Evolutionary conservation across 1,140 invertebrate species (phyloP), one percentile per base, ranked within the genome.

Genomic region (Limonius californicus): DNA sequence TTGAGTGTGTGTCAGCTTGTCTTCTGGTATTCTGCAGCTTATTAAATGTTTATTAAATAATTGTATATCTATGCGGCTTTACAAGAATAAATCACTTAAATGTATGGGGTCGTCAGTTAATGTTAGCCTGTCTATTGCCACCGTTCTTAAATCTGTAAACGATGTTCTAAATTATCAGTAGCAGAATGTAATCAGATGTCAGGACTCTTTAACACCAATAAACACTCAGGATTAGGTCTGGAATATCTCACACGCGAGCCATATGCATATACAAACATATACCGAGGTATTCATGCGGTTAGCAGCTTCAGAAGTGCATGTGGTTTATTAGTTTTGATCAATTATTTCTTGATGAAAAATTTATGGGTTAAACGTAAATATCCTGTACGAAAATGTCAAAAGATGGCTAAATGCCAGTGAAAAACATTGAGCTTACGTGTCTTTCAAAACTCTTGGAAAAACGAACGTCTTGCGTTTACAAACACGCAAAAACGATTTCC

Each of bases 171-270:
- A 50, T 50, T 50, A 50, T 50, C 45, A 50, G 45, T 50, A 50
- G 9, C 53, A 23, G 53, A 23, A 55, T 55, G 53, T 55, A 55
- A 55, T 55, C 53, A 55, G 12, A 55, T 55, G 53, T 55, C 53
- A 55, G 53, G 53, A 32, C 27, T 11, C 53, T 27, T 55, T 55
- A 55, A 55, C 53, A 55, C 53, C 53, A 55, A 55, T 55, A 55
- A 55, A 55, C 53, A 55, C 53, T 55, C 53, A 55, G 7, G 53
- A 32, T 15, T 55, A 16, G 1, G 15, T 27, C 53, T 55, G 53
- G 20, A 16, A 32, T 27, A 27, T 55, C 18, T 55, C 53, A 55
- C 8, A 3, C 27, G 4, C 53, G 53, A 27, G 14, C 53, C 20
- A 19, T 16, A 55, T 27, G 53, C 53, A 55, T 55, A 55, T 55